A percentile compares a stretch with the other conserved stretches of the same genome.
These are phyloP conservation scores for Oryzias celebensis DNA, from an alignment of 2,113 vertebrate species.

Conservation along the genomic window DNA sequence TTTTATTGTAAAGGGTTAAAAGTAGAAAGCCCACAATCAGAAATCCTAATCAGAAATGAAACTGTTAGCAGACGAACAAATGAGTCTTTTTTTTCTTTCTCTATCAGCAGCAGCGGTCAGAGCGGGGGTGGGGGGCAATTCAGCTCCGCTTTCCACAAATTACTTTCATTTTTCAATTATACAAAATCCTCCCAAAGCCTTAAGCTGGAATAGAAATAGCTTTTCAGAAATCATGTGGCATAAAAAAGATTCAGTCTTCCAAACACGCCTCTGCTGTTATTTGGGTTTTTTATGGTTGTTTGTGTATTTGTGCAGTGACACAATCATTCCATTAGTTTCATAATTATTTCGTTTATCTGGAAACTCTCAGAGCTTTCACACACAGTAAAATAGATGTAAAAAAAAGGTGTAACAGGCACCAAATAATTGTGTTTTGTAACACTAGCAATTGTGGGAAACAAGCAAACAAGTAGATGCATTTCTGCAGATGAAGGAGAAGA, in stretches of 20 bases:
- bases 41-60: constrained; percentile 13
- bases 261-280: constrained; percentile 1
- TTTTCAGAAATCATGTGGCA: constrained; percentile 27
- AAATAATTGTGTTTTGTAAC: too few relatives aligned
- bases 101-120: constrained; percentile 35
- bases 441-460: too few relatives aligned
- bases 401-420: too few relatives aligned
- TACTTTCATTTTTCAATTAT: constrained; percentile 57
- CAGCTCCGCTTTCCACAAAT: constrained; percentile 42
- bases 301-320: too few relatives aligned
- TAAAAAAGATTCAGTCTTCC: constrained; percentile 33
- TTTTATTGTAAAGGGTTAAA: not conserved
- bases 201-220: constrained; percentile 27
- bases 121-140: constrained; percentile 17
- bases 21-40: not conserved
- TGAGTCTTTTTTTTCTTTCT: constrained; percentile 4
- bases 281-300: constrained; percentile 5
- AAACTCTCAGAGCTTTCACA: too few relatives aligned
- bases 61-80: constrained; percentile 15
- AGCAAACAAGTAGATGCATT: too few relatives aligned
- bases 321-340: too few relatives aligned
- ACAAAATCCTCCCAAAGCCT: constrained; percentile 39
- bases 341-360: too few relatives aligned
- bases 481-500: too few relatives aligned
- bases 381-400: too few relatives aligned